These are phyloP conservation scores for Mimumesa dahlbomi DNA, from an alignment of 2,888 invertebrate genomes.

Conservation along the genomic window DNA sequence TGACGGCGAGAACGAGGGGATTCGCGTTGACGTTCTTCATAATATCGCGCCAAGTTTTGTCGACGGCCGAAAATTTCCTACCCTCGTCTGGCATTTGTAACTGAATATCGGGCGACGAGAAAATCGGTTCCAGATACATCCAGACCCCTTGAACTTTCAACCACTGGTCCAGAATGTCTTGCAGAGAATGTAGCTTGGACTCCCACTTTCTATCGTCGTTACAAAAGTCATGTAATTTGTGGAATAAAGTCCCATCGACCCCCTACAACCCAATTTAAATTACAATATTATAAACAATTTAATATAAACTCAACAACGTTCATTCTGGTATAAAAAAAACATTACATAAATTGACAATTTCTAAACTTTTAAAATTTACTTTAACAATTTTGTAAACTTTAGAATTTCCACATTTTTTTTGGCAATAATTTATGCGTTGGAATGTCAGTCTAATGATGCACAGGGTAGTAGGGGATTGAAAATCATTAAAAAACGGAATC, in stretches of 20 bases:
- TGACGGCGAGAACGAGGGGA: slow-evolving; percentile 90
- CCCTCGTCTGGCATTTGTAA: slow-evolving; percentile 99
- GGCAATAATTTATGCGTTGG: too few species aligned
- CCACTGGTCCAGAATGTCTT: slow-evolving; percentile 97
- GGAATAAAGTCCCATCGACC: too few species aligned
- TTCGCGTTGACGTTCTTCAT: slow-evolving; percentile 92
- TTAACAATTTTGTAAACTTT: too few species aligned
- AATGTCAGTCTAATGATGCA: too few species aligned
- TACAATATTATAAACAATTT: too few species aligned
- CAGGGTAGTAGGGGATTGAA: not conserved
- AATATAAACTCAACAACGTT: too few species aligned
- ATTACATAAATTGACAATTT: too few species aligned
- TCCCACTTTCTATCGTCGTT: slow-evolving; percentile 90
- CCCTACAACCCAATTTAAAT: too few species aligned
- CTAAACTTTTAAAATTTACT: too few species aligned
- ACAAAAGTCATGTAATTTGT: not conserved
- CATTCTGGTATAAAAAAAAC: too few species aligned
- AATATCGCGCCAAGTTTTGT: slow-evolving; percentile 97
- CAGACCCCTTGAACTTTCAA: slow-evolving; percentile 96
- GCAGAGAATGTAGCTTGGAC: slow-evolving; percentile 89
- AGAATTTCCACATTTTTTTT: too few species aligned
- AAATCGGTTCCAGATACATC: slow-evolving; percentile 98
- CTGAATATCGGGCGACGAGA: slow-evolving; percentile 97
- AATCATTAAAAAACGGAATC: slow-evolving; percentile 3
- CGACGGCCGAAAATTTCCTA: slow-evolving; percentile 94